phyloP scores from a whole-genome alignment of 2,797 vertebrate species.

The Triplophysa yarkandensis region DNA sequence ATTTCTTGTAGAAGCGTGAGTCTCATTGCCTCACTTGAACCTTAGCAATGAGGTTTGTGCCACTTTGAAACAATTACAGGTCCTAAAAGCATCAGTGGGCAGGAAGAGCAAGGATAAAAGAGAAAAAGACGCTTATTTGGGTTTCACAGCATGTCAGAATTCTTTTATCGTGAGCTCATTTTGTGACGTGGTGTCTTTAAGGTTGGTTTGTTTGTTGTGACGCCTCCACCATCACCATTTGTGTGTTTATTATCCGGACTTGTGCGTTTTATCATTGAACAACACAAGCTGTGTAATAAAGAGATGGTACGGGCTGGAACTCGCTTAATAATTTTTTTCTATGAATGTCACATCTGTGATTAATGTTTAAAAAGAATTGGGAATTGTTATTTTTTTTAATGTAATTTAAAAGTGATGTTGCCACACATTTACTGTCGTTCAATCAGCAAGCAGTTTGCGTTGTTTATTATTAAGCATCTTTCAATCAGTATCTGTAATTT shows the following conservation, averaged over 20 bases:
- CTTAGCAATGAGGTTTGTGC: not conserved
- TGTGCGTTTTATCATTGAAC: slow-evolving; percentile 69
- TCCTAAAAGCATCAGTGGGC: slow-evolving; percentile 30
- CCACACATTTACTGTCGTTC: not conserved
- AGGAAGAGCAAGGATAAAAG: slow-evolving; percentile 36
- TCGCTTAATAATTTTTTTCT: not conserved
- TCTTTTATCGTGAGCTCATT: slow-evolving; percentile 66
- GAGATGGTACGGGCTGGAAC: slow-evolving; percentile 27
- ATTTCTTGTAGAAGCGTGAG: not conserved
- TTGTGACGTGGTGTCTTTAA: slow-evolving; percentile 68
- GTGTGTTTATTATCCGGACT: slow-evolving; percentile 63
- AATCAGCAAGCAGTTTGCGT: not conserved
- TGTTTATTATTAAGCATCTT: no score
- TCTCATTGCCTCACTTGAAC: slow-evolving; percentile 10
- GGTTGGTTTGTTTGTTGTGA: slow-evolving; percentile 67
- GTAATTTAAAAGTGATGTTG: slow-evolving; percentile 12
- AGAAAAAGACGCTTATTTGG: slow-evolving; percentile 55
- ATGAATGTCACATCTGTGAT: not conserved
- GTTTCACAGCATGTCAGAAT: slow-evolving; percentile 69
- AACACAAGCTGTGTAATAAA: slow-evolving; percentile 76
- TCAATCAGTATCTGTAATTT: no score
- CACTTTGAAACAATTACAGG: slow-evolving; percentile 34
- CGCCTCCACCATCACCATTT: slow-evolving; percentile 65
- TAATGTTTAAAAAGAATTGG: not conserved
- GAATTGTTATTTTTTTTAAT: slow-evolving; percentile 14